Evolutionary conservation across 2,888 invertebrate species (phyloP).

Genomic region (Saturnia pavonia): DNA sequence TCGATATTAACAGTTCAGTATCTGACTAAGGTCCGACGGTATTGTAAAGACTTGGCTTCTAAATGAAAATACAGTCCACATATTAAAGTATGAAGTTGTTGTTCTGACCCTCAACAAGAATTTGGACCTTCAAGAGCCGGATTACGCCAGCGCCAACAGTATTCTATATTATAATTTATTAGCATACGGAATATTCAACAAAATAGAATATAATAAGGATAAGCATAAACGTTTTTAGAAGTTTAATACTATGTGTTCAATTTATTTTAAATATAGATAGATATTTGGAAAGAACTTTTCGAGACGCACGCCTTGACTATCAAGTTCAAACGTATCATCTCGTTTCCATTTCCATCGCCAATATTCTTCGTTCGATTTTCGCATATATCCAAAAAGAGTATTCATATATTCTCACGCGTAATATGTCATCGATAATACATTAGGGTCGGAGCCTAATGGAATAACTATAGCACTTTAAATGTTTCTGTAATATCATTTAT

Average conservation of each 20-base stretch:
- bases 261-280: constrained; percentile 1
- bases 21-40: too few species aligned
- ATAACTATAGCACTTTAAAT: constrained; percentile 24
- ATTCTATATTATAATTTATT: too few species aligned
- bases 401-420: constrained; percentile 36
- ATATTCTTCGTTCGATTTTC: constrained; percentile 2
- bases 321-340: constrained; percentile 5
- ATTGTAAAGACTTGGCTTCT: too few species aligned
- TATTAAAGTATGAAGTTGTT: too few species aligned
- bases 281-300: background rate
- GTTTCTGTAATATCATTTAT: background rate
- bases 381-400: constrained; percentile 27
- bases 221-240: background rate
- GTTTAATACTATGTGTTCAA: background rate
- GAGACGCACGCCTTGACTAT: background rate
- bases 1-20: too few species aligned
- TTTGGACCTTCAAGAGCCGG: too few species aligned
- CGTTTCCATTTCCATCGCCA: background rate
- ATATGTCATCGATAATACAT: constrained; percentile 45
- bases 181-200: too few species aligned
- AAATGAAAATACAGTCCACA: too few species aligned
- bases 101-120: too few species aligned
- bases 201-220: background rate
- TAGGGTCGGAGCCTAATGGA: constrained; percentile 39
- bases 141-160: too few species aligned